These are phyloP conservation scores for Laspeyria flexula DNA, from an alignment of 2,888 invertebrate species.

Conservation along the genomic window DNA sequence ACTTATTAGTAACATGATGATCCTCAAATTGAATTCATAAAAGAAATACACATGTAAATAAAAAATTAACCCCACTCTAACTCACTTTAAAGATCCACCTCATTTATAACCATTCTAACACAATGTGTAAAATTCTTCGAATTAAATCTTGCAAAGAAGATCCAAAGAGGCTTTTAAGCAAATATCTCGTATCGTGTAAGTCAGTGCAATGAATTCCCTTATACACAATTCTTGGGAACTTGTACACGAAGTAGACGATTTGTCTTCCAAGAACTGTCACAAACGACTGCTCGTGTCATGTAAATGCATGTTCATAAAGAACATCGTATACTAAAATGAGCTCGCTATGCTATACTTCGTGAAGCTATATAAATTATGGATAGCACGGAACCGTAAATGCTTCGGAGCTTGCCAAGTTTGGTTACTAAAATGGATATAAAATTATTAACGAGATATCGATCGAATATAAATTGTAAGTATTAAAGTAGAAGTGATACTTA, in stretches of 20 bases:
- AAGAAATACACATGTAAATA: neutral
- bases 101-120: constrained; percentile 19
- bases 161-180: constrained; percentile 40
- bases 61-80: neutral
- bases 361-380: constrained; percentile 11
- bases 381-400: constrained; percentile 13
- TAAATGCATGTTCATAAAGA: constrained; percentile 45
- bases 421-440: constrained; percentile 10
- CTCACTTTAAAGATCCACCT: constrained; percentile 7
- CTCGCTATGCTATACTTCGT: constrained; percentile 21
- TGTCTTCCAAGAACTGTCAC: constrained; percentile 60
- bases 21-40: neutral
- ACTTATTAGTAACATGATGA: neutral
- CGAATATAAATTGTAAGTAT: neutral
- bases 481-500: too few relatives aligned
- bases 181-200: constrained; percentile 30
- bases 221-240: constrained; percentile 44
- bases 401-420: constrained; percentile 3
- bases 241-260: constrained; percentile 53
- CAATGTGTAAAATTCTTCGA: constrained; percentile 26
- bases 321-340: constrained; percentile 19
- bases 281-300: constrained; percentile 53
- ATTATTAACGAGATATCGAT: constrained; percentile 13
- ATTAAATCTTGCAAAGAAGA: constrained; percentile 33
- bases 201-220: constrained; percentile 40